phyloP scores from a whole-genome alignment of 2,888 invertebrate genomes.

The Oasisia sp. region DNA sequence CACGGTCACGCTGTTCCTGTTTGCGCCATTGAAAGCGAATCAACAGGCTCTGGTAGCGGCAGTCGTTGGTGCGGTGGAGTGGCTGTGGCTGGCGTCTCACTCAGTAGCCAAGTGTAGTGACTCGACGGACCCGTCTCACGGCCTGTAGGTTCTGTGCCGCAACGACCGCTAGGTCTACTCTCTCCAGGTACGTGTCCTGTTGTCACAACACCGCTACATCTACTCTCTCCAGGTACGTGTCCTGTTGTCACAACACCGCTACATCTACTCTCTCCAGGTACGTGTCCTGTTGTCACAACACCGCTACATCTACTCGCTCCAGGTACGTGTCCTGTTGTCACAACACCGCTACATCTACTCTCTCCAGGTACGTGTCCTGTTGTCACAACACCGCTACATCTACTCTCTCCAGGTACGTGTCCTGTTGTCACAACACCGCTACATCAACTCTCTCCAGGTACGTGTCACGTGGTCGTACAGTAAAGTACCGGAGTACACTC shows the following conservation, averaged over 20 bases:
- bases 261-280: not conserved
- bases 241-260: not conserved
- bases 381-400: not conserved
- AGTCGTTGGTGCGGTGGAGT: not conserved
- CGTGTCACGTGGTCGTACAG: not conserved
- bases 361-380: not conserved
- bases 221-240: not conserved
- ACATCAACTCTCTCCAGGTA: too few relatives aligned
- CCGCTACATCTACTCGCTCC: not conserved
- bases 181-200: not conserved
- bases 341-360: not conserved
- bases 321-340: not conserved
- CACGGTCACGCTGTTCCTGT: not conserved
- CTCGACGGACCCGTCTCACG: not conserved
- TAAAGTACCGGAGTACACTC: not conserved
- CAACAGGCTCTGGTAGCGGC: not conserved
- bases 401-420: not conserved
- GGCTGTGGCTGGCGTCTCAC: not conserved
- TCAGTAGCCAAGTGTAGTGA: not conserved
- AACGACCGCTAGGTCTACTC: not conserved
- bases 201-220: not conserved
- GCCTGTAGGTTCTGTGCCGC: not conserved
- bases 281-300: not conserved
- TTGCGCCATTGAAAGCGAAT: not conserved
- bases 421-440: not conserved